These are phyloP conservation scores for Staurois parvus DNA, from an alignment of 2,797 vertebrate genomes.

Conservation along the genomic window DNA sequence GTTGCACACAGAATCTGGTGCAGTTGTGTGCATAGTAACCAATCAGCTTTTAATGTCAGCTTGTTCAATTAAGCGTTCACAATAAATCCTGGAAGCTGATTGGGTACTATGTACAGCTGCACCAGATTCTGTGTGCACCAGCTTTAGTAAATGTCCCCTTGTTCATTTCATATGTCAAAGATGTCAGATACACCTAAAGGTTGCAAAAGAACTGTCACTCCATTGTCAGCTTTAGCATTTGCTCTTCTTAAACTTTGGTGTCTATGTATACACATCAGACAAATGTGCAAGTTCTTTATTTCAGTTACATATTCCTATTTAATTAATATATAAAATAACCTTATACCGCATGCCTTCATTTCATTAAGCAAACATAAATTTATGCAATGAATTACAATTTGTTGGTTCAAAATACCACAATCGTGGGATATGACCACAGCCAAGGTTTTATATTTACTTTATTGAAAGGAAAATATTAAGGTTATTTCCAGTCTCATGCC, in stretches of 20 bases:
- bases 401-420: not conserved
- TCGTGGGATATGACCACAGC: slow-evolving; percentile 11
- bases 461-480: slow-evolving; percentile 48
- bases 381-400: not conserved
- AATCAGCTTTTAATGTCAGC: no score
- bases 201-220: not conserved
- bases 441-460: slow-evolving; percentile 20
- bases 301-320: not conserved
- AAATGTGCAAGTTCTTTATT: no score
- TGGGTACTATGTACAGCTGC: no score
- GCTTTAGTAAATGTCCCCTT: no score
- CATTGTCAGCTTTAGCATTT: not conserved
- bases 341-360: not conserved
- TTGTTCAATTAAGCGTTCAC: no score
- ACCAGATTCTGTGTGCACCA: no score
- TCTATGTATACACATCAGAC: not conserved
- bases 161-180: not conserved
- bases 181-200: not conserved
- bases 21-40: no score
- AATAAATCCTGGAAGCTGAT: no score
- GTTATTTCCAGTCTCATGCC: slow-evolving; percentile 56
- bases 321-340: slow-evolving; percentile 8
- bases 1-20: no score
- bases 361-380: slow-evolving; percentile 22
- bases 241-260: not conserved